Percentiles rank a stretch among this genome's conserved stretches.
Conservation (phyloP, 2,888 invertebrate species). For the Dioctria rufipes region DNA sequence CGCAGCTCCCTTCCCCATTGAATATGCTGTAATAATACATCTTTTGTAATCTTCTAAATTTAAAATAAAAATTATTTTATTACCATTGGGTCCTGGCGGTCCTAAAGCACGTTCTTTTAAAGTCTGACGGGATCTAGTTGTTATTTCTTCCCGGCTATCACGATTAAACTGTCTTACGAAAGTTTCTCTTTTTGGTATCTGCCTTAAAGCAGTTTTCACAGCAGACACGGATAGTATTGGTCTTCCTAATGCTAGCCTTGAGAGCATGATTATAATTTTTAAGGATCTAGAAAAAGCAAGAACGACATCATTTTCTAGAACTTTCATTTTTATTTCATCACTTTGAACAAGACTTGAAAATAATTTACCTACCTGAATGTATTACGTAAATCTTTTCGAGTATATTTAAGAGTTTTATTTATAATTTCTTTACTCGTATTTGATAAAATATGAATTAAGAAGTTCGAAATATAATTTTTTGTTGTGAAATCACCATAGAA, state of each 20-base stretch:
- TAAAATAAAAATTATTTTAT: neutral
- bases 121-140: conserved; percentile 68
- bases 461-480: too few relatives aligned
- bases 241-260: conserved; percentile 70
- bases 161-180: conserved; percentile 75
- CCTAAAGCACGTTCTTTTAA: conserved; percentile 82
- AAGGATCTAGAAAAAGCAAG: neutral
- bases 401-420: too few relatives aligned
- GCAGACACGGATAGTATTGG: conserved; percentile 53
- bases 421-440: too few relatives aligned
- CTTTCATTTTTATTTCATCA: neutral
- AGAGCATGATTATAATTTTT: conserved; percentile 70
- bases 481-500: too few relatives aligned
- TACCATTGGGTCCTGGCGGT: conserved; percentile 85
- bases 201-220: conserved; percentile 49
- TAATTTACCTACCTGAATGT: too few relatives aligned
- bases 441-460: too few relatives aligned
- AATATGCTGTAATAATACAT: conserved; percentile 80
- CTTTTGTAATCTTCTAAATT: neutral
- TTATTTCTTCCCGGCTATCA: conserved; percentile 64
- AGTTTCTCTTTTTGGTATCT: conserved; percentile 62
- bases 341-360: too few relatives aligned
- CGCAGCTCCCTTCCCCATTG: conserved; percentile 87
- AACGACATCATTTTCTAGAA: conserved; percentile 23
- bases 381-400: too few relatives aligned